Percentiles rank a stretch among this genome's conserved stretches.
Conservation (phyloP, 2,797 vertebrate genomes). For the Gobionotothen gibberifrons region DNA sequence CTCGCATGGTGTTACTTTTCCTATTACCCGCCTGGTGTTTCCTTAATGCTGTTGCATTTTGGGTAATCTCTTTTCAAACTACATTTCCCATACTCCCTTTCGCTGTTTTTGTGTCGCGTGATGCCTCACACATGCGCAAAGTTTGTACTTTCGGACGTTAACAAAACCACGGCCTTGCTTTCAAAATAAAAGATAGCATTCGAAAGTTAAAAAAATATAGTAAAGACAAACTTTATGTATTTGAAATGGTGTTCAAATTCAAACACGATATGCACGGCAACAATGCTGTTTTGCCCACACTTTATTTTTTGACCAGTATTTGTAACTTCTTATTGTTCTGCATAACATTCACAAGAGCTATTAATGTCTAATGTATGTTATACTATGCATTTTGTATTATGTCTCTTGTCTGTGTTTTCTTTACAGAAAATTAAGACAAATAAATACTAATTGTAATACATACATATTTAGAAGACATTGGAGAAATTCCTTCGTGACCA, state of each 20-base stretch:
- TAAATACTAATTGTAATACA: background rate
- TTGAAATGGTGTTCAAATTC: background rate
- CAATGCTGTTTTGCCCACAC: background rate
- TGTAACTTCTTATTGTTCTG: no score
- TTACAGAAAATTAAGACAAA: background rate
- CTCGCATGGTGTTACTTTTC: slow-evolving; percentile 56
- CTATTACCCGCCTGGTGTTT: slow-evolving; percentile 77
- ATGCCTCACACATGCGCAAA: slow-evolving; percentile 29
- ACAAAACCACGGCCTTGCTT: slow-evolving; percentile 7
- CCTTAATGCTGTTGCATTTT: slow-evolving; percentile 57
- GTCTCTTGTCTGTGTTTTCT: no score
- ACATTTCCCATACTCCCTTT: slow-evolving; percentile 51
- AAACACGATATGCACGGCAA: background rate
- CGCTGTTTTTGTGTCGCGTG: slow-evolving; percentile 26
- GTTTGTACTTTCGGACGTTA: background rate
- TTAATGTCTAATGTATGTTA: background rate
- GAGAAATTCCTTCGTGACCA: background rate
- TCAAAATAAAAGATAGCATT: slow-evolving; percentile 53
- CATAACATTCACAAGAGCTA: background rate
- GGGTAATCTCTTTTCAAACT: slow-evolving; percentile 59
- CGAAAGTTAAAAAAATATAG: background rate
- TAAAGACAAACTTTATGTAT: background rate
- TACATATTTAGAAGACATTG: background rate
- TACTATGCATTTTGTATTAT: no score
- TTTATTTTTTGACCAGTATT: background rate